phyloP scores from a whole-genome alignment of 2,888 invertebrate species.

The Ochropleura plecta region DNA sequence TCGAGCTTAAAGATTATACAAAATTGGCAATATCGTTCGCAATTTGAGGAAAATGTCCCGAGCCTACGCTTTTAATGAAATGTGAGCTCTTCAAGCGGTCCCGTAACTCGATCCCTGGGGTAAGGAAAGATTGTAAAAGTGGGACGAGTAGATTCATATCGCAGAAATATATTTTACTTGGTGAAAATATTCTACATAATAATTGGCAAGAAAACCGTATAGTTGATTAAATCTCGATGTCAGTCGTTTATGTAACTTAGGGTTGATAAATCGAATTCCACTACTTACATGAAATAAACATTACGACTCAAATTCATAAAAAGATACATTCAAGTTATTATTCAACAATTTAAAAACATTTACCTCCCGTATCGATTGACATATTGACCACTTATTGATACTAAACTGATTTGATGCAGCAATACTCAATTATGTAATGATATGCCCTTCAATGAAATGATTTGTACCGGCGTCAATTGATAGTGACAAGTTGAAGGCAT shows the following conservation, averaged over 20 bases:
- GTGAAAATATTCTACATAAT: conserved; percentile 30
- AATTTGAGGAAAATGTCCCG: conserved; percentile 30
- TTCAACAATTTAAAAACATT: not conserved
- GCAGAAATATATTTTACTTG: conserved; percentile 42
- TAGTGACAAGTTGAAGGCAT: conserved; percentile 40
- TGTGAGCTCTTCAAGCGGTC: conserved; percentile 37
- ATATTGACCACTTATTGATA: conserved; percentile 38
- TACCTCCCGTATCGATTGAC: conserved; percentile 29
- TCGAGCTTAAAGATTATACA: conserved; percentile 32
- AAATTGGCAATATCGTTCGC: conserved; percentile 38
- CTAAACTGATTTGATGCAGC: conserved; percentile 45
- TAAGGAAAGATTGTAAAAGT: conserved; percentile 41
- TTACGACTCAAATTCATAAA: not conserved
- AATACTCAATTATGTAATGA: conserved; percentile 49
- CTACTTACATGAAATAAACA: conserved; percentile 13
- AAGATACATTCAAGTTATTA: not conserved
- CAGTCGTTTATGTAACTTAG: conserved; percentile 2
- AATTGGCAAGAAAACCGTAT: conserved; percentile 28
- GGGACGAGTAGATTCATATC: conserved; percentile 46
- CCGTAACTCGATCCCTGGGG: conserved; percentile 47
- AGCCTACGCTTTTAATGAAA: conserved; percentile 47
- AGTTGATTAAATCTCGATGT: conserved; percentile 41
- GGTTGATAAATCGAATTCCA: conserved; percentile 4
- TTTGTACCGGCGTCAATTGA: conserved; percentile 53
- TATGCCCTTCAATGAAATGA: conserved; percentile 51